phyloP scores from a whole-genome alignment of 2,113 vertebrate genomes.

The Hippocampus abdominalis region DNA sequence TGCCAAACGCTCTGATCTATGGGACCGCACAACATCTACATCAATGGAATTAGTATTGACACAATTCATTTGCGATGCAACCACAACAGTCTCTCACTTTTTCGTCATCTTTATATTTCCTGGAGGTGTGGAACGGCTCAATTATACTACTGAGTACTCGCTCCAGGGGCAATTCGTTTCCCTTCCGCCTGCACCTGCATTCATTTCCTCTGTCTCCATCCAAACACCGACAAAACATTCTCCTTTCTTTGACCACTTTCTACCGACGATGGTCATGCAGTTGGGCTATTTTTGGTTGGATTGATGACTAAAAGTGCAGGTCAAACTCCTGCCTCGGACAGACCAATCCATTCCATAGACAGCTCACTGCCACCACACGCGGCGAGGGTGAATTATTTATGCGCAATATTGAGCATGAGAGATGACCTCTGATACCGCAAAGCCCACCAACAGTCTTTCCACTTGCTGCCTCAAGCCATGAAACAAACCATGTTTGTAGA shows the following conservation, averaged over 20 bases:
- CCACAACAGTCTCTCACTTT: conserved; percentile 61
- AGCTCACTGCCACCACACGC: conserved; percentile 61
- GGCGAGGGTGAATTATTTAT: conserved; percentile 78
- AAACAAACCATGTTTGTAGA: conserved; percentile 6
- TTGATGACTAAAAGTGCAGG: conserved; percentile 77
- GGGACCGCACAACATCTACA: conserved; percentile 61
- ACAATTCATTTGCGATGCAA: conserved; percentile 62
- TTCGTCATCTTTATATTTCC: conserved; percentile 60
- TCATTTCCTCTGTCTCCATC: conserved; percentile 20
- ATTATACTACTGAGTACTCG: conserved; percentile 43
- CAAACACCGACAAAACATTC: neutral
- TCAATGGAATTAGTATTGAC: conserved; percentile 73
- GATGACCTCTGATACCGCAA: conserved; percentile 67
- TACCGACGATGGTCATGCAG: conserved; percentile 43
- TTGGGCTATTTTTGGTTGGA: conserved; percentile 72
- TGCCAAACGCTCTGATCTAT: conserved; percentile 65
- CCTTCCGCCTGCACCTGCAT: conserved; percentile 15
- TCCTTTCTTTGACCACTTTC: conserved; percentile 29
- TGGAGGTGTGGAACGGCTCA: conserved; percentile 38
- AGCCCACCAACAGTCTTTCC: conserved; percentile 50
- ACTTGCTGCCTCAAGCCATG: conserved; percentile 36
- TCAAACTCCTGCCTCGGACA: conserved; percentile 74
- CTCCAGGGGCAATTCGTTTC: conserved; percentile 46
- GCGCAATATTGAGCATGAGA: conserved; percentile 79
- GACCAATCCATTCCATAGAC: conserved; percentile 77